A percentile compares a stretch with the other conserved stretches of the same genome.
Evolutionary conservation across 2,113 vertebrate species (phyloP).

Genomic region (Oreocharis arfaki): DNA sequence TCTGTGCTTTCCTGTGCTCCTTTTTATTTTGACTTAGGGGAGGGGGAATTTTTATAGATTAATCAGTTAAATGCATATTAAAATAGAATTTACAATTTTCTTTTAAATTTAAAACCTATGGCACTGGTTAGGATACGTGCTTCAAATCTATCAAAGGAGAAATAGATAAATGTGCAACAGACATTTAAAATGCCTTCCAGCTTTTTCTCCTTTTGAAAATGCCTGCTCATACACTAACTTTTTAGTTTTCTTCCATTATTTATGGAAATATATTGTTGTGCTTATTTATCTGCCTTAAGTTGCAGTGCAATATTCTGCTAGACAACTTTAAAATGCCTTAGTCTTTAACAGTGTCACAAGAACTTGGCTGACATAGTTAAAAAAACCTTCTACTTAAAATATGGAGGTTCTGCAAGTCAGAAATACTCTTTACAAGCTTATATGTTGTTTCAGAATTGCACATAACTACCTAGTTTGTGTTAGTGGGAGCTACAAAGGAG

Average conservation of each 20-base stretch:
- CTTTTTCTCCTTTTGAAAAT: not conserved
- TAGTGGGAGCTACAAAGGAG: not conserved
- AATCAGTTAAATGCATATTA: not conserved
- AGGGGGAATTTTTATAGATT: not conserved
- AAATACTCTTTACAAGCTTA: not conserved
- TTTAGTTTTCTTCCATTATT: not conserved
- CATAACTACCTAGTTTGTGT: not conserved
- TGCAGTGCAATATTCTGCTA: not conserved
- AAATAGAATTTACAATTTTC: not conserved
- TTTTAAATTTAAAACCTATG: not conserved
- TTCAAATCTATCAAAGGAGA: not conserved
- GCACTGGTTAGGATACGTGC: not conserved
- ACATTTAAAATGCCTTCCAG: not conserved
- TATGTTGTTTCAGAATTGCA: not conserved
- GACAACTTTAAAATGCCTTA: not conserved
- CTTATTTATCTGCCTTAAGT: not conserved
- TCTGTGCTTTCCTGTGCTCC: not conserved
- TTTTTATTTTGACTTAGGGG: not conserved
- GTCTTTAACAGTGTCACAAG: not conserved
- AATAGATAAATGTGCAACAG: not conserved
- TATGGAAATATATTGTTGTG: not conserved
- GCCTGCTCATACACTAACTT: not conserved
- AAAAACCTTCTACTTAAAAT: not conserved
- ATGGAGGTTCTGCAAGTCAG: not conserved
- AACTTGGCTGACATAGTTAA: not conserved